A percentile compares a stretch with the other conserved stretches of the same genome.
Conservation (phyloP, 2,797 vertebrate species). For the Enteromius viviparus region DNA sequence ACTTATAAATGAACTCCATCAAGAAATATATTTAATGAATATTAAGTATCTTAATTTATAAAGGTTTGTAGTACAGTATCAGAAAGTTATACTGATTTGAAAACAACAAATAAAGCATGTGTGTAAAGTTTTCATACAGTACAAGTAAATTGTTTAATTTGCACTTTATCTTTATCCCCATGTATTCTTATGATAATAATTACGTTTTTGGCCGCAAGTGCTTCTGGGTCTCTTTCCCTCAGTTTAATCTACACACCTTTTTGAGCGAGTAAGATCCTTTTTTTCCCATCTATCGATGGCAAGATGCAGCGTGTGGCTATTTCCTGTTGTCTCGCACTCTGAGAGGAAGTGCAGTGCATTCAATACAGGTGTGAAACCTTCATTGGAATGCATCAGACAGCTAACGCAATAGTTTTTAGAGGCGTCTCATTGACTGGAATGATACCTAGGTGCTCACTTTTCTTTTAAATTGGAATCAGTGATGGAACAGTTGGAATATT, state of each 20-base stretch:
- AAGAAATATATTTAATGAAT: background rate
- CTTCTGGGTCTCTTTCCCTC: background rate
- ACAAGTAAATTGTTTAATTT: background rate
- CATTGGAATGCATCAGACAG: constrained; percentile 18
- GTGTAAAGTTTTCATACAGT: background rate
- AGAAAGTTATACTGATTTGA: background rate
- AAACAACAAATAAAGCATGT: background rate
- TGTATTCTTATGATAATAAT: constrained; percentile 1
- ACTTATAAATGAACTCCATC: background rate
- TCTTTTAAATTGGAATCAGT: constrained; percentile 48
- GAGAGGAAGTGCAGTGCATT: constrained; percentile 19
- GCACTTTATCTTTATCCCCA: background rate
- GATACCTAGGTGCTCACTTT: constrained; percentile 40
- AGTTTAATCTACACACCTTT: background rate
- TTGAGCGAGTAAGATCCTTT: background rate
- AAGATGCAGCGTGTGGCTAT: background rate
- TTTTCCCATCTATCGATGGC: background rate
- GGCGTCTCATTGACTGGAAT: constrained; percentile 46
- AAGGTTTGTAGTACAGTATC: background rate
- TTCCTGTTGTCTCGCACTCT: background rate
- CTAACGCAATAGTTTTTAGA: constrained; percentile 17
- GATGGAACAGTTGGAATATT: constrained; percentile 49
- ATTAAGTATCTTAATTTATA: background rate
- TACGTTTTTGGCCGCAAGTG: background rate
- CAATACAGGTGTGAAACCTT: constrained; percentile 25